Percentiles rank a stretch among this genome's conserved stretches.
These are phyloP conservation scores for Microplitis manilae DNA, from an alignment of 2,888 invertebrate genomes.

Conservation along the genomic window DNA sequence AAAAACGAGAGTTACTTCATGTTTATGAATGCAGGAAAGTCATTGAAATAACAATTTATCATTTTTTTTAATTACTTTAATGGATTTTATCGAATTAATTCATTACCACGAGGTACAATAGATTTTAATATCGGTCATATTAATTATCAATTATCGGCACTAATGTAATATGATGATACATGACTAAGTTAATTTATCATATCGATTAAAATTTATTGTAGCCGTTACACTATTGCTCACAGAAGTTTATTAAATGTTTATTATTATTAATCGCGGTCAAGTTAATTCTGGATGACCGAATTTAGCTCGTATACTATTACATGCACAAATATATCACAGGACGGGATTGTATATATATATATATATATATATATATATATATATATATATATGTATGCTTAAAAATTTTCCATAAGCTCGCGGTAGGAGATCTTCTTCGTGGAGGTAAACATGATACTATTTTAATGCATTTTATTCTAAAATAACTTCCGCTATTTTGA, in stretches of 20 bases:
- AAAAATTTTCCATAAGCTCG: constrained; percentile 8
- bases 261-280: neutral
- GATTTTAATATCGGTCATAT: neutral
- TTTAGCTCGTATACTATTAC: constrained; percentile 16
- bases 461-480: constrained; percentile 11
- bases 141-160: neutral
- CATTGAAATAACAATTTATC: neutral
- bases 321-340: neutral
- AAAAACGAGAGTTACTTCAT: constrained; percentile 23
- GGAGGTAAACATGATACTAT: constrained; percentile 28
- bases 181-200: constrained; percentile 4
- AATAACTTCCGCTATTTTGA: neutral
- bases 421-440: constrained; percentile 26
- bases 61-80: neutral
- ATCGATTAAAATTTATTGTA: neutral
- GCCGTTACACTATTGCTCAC: neutral
- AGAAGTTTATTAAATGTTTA: no score
- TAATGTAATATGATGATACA: neutral
- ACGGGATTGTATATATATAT: neutral
- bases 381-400: neutral
- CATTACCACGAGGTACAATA: neutral
- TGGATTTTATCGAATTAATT: neutral
- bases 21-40: constrained; percentile 14
- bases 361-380: neutral
- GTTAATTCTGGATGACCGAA: constrained; percentile 5